Evolutionary conservation across 2,797 vertebrate genomes (phyloP), one percentile per base, ranked within the genome.

Genomic region (Parotocinclus haroldoi): DNA sequence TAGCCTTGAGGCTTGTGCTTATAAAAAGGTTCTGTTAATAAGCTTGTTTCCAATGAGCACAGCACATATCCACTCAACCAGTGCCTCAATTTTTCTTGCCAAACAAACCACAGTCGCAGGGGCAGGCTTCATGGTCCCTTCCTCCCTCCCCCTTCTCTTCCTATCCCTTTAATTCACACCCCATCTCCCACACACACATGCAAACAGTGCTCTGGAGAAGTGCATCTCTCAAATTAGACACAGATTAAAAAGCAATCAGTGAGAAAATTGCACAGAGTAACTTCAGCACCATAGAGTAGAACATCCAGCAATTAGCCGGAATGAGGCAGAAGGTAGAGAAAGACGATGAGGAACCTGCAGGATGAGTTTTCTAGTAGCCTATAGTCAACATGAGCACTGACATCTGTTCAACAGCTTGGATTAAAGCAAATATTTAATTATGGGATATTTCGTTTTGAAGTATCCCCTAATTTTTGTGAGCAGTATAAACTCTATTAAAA

Each of bases 1-100:
- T 66, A 67, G 74, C 74, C 74, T 55, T 54, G 49, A 42, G 71
- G 72, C 54, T 64, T 27, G 11, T 42, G 71, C 67, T 76, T 76
- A 78, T 72, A 76, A 76, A 75, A 58, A 78, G 66, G 71, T 68
- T 60, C 56, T 68, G 79, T 67, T 78, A 78, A 80, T 80, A 78
- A 80, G 71, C 74, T 71, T 75, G 74, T 71, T 75, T 63, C 62
- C 69, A 63, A 69, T 72, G 55, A 74, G 63, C 58, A 53, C 66
- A 57, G 72, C 58, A 69, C 70, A 73, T 65, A 70, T 73, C 64
- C 40, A 50, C 51, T 60, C 60, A 75, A 63, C 73, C 62, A 67
- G 61, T 69, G 58, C 72, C 55, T 68, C 53, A 62, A 77, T 64
- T 65, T 76, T 58, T 69, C 58, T 54, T 63, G 55, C 13, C 49